Conservation (phyloP, 2,797 vertebrate species). For the Vespertilio murinus region DNA sequence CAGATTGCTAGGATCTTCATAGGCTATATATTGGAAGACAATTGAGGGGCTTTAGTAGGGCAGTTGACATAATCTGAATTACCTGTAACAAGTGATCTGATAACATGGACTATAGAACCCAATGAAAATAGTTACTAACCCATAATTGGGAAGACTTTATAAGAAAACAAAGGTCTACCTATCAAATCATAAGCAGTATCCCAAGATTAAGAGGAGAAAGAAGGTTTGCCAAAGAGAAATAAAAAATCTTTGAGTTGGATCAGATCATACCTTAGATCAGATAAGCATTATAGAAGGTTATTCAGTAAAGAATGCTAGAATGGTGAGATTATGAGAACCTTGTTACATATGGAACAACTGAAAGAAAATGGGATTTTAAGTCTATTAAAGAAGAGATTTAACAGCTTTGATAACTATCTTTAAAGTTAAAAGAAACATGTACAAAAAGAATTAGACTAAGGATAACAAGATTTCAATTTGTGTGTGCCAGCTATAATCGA, state of each 20-base stretch:
- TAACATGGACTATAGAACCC: neutral
- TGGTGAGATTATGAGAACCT: neutral
- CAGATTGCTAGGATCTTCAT: neutral
- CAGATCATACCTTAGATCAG: neutral
- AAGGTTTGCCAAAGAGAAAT: neutral
- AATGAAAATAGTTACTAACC: neutral
- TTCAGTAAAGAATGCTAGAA: neutral
- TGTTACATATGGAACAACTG: neutral
- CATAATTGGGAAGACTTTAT: neutral
- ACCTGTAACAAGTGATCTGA: neutral
- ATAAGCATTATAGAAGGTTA: slow-evolving; percentile 6
- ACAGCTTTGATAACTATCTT: neutral
- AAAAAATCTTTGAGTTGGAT: neutral
- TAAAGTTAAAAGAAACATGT: neutral
- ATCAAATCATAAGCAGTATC: neutral
- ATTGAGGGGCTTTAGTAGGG: neutral
- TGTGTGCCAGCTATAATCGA: neutral
- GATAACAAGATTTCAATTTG: neutral
- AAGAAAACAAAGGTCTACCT: neutral
- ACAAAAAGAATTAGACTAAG: neutral
- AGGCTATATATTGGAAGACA: neutral
- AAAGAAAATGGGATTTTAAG: neutral
- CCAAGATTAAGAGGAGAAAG: neutral
- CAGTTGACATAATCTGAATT: neutral
- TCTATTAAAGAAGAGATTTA: neutral